Conservation (phyloP, 1,140 invertebrate genomes). For the Pachypsylla venusta region DNA sequence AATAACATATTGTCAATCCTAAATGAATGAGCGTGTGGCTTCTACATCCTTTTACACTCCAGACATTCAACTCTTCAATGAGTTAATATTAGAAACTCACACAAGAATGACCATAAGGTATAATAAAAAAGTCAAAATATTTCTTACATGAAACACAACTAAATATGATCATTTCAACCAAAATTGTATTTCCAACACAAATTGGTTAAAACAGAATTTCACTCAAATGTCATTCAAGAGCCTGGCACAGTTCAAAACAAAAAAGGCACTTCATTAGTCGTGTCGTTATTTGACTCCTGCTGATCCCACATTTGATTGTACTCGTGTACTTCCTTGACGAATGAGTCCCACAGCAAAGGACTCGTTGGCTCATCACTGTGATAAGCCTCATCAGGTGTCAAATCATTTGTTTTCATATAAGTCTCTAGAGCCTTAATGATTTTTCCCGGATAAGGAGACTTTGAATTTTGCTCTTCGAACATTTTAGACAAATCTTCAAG, state of each 20-base stretch:
- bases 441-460: background rate
- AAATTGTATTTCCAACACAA: too few relatives aligned
- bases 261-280: background rate
- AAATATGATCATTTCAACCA: too few relatives aligned
- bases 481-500: background rate
- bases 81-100: too few relatives aligned
- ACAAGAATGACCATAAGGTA: too few relatives aligned
- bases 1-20: too few relatives aligned
- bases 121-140: too few relatives aligned
- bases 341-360: background rate
- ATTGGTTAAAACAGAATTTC: too few relatives aligned
- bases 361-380: background rate
- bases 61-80: too few relatives aligned
- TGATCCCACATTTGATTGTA: background rate
- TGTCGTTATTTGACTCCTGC: background rate
- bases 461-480: background rate
- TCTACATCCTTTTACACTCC: too few relatives aligned
- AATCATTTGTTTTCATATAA: background rate
- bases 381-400: background rate
- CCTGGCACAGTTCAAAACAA: background rate
- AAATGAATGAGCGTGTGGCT: too few relatives aligned
- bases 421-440: background rate
- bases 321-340: background rate
- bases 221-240: too few relatives aligned
- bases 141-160: too few relatives aligned